Evolutionary conservation across 2,888 invertebrate genomes (phyloP), one percentile per base, ranked within the genome.

Genomic region (Melikaiella ostensackeni): DNA sequence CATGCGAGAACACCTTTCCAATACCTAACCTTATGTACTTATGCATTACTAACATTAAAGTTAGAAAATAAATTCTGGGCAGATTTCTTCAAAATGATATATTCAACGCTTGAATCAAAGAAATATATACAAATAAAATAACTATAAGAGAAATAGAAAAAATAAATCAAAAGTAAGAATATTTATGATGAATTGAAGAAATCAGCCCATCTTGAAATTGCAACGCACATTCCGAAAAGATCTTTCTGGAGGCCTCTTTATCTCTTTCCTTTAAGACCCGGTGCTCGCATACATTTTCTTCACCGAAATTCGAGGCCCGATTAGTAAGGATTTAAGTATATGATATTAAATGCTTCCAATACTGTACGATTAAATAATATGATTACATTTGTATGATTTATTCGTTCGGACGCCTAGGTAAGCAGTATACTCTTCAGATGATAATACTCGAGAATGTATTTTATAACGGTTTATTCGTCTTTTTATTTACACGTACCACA

Each of bases 401-500:
- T 89, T 89, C 82, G 84, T 88, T 88, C 84, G 80, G 85, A 86
- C 81, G 83, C 83, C 55, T 86, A 89, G 86, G 77, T 87, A 88
- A 87, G 85, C 80, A 84, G 83, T 84, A 87, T 84, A 82, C 83
- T 85, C 80, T 81, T 86, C 84, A 87, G 85, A 88, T 87, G 85
- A 89, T 89, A 89, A 90, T 90, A 90, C 90, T 90, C 89, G 89
- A 88, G 87, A 91, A 91, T 91, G 91, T 91, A 91, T 91, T 91
- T 91, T 91, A 90, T 91, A 91, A 91, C 88, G 89, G 86, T 91
- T 91, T 91, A 91, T 90, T 90, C 89, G 87, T 89, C 89, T 88
- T 90, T 90, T 91, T 89, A 89, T 91, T 91, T 90, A 89, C 88
- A 89, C 86, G 86, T 89, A 89, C 89, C 86, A 89, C 86, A 88